These are phyloP conservation scores for Xiphias gladius DNA, from an alignment of 2,113 vertebrate species.

Conservation along the genomic window DNA sequence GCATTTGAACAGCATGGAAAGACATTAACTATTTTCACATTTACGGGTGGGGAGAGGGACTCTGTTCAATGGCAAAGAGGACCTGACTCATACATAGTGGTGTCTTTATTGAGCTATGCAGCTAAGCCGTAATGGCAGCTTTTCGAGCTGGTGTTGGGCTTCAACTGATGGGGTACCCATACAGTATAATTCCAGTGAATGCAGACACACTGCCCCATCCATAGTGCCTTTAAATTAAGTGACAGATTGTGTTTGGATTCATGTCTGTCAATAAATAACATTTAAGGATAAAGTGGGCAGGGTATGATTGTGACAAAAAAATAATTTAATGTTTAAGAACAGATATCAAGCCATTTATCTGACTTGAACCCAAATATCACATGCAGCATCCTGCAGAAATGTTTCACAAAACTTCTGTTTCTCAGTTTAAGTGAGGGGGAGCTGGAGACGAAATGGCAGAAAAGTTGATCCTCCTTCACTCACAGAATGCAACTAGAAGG, in stretches of 20 bases:
- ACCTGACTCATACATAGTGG: conserved; percentile 46
- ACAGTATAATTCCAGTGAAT: conserved; percentile 26
- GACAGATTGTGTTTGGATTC: conserved; percentile 4
- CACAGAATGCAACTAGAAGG: conserved; percentile 10
- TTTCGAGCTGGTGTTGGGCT: conserved; percentile 39
- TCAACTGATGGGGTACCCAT: conserved; percentile 39
- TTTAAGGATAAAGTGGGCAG: too few relatives aligned
- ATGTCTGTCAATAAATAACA: not conserved
- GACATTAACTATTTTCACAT: conserved; percentile 68
- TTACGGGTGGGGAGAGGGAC: conserved; percentile 58
- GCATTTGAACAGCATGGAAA: conserved; percentile 69
- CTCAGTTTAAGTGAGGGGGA: not conserved
- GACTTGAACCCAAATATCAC: not conserved
- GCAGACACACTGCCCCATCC: not conserved
- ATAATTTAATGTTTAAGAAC: conserved; percentile 4
- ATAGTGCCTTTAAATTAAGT: conserved; percentile 8
- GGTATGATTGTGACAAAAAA: not conserved
- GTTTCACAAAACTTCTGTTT: conserved; percentile 15
- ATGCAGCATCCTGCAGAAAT: not conserved
- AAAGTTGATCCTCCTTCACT: conserved; percentile 27
- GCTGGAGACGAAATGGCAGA: not conserved
- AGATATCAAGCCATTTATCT: conserved; percentile 4
- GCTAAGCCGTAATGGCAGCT: conserved; percentile 38
- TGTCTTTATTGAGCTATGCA: conserved; percentile 39
- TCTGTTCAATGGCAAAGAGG: conserved; percentile 25